Evolutionary conservation across 2,797 vertebrate species (phyloP).

Genomic region (Pristis pectinata): DNA sequence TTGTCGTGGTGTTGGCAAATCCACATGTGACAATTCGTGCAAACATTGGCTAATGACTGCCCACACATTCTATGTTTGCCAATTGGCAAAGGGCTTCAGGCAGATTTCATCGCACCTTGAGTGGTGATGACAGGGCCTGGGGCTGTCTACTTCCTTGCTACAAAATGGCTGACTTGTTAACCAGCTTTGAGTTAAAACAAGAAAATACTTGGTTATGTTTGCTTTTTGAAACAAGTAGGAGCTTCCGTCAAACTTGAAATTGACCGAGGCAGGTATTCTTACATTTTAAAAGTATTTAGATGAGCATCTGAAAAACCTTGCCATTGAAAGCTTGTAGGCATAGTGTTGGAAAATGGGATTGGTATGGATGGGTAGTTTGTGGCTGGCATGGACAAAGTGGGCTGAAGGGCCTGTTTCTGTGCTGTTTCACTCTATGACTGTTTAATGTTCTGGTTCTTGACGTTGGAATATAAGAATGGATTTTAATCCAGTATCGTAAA

Average conservation of each 20-base stretch:
- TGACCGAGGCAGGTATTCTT: too few relatives aligned
- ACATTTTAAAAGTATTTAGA: too few relatives aligned
- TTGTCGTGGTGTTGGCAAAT: not conserved
- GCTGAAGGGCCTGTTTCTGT: too few relatives aligned
- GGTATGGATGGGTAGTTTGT: too few relatives aligned
- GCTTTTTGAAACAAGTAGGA: not conserved
- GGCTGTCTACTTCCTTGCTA: not conserved
- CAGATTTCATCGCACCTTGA: not conserved
- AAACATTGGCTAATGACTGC: not conserved
- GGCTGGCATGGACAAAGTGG: too few relatives aligned
- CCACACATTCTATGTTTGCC: not conserved
- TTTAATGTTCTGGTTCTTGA: too few relatives aligned
- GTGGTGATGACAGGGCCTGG: not conserved
- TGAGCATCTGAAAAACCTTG: too few relatives aligned
- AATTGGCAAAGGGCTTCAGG: not conserved
- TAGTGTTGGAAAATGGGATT: too few relatives aligned
- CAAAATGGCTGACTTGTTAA: not conserved
- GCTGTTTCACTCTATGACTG: too few relatives aligned
- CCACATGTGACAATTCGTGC: not conserved
- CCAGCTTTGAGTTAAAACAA: not conserved
- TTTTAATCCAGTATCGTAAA: not conserved
- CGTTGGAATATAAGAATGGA: not conserved
- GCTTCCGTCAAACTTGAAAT: not conserved
- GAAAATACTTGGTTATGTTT: not conserved
- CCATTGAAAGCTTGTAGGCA: too few relatives aligned